Evolutionary conservation across 2,113 vertebrate species (phyloP).

Genomic region (Phyllostomus hastatus): DNA sequence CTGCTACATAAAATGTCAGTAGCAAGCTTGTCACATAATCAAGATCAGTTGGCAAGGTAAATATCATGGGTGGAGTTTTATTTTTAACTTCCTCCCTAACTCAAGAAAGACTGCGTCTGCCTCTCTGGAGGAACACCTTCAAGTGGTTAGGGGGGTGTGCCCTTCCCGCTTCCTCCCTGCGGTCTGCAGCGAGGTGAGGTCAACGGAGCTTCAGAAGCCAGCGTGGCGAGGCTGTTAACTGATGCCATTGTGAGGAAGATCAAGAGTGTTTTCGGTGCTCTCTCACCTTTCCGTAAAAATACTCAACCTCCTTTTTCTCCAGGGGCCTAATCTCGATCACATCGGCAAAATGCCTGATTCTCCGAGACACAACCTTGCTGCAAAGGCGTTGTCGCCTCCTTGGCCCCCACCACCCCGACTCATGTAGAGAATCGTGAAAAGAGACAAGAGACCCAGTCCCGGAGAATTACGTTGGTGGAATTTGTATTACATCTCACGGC

Average conservation of each 20-base stretch:
- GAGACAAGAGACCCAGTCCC: not conserved
- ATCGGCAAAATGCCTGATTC: not conserved
- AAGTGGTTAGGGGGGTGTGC: not conserved
- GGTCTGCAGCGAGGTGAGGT: not conserved
- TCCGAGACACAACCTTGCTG: not conserved
- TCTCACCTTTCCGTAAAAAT: not conserved
- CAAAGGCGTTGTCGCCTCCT: not conserved
- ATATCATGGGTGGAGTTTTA: not conserved
- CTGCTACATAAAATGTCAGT: not conserved
- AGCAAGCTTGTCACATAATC: not conserved
- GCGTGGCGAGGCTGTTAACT: not conserved
- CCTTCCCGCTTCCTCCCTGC: not conserved
- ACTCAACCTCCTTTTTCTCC: not conserved
- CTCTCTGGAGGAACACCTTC: not conserved
- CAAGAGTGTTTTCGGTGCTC: not conserved
- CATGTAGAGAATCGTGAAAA: not conserved
- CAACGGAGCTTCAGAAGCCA: not conserved
- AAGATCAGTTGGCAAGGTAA: not conserved
- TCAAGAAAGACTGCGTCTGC: not conserved
- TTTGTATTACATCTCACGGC: not conserved
- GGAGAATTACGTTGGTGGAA: not conserved
- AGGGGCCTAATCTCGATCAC: not conserved
- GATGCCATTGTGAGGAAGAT: not conserved
- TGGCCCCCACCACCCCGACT: not conserved
- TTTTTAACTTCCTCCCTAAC: slow-evolving; percentile 42